phyloP scores from a whole-genome alignment of 1,140 invertebrate genomes.

The Penaeus vannamei region DNA sequence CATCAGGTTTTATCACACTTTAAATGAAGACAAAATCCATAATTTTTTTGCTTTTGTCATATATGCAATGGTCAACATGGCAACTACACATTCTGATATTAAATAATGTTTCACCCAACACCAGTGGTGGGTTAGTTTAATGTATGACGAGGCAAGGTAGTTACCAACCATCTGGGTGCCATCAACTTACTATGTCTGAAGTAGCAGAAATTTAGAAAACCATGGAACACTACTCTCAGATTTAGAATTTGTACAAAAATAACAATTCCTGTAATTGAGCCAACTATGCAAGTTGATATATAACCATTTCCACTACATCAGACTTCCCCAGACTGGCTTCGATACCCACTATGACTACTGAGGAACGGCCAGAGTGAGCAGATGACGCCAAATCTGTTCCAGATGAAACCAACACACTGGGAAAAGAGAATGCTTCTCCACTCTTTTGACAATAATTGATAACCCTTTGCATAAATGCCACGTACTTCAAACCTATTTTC shows the following conservation, averaged over 20 bases:
- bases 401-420: slow-evolving; percentile 34
- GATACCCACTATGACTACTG: neutral
- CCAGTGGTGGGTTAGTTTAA: slow-evolving; percentile 36
- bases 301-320: slow-evolving; percentile 39
- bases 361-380: neutral
- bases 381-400: slow-evolving; percentile 1
- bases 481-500: slow-evolving; percentile 32
- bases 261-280: slow-evolving; percentile 39
- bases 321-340: slow-evolving; percentile 26
- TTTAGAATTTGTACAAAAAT: slow-evolving; percentile 53
- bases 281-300: slow-evolving; percentile 44
- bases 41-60: no score
- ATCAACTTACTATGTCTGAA: slow-evolving; percentile 35
- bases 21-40: slow-evolving; percentile 44
- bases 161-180: slow-evolving; percentile 49
- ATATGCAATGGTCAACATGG: slow-evolving; percentile 35
- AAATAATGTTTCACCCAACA: slow-evolving; percentile 13
- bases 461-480: slow-evolving; percentile 40
- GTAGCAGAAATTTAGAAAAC: slow-evolving; percentile 47
- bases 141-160: slow-evolving; percentile 34
- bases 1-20: slow-evolving; percentile 51
- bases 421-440: slow-evolving; percentile 16
- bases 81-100: slow-evolving; percentile 28
- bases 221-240: slow-evolving; percentile 47
- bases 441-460: slow-evolving; percentile 28